These are phyloP conservation scores for Argyra leucocephala DNA, from an alignment of 2,888 invertebrate genomes.

Conservation along the genomic window DNA sequence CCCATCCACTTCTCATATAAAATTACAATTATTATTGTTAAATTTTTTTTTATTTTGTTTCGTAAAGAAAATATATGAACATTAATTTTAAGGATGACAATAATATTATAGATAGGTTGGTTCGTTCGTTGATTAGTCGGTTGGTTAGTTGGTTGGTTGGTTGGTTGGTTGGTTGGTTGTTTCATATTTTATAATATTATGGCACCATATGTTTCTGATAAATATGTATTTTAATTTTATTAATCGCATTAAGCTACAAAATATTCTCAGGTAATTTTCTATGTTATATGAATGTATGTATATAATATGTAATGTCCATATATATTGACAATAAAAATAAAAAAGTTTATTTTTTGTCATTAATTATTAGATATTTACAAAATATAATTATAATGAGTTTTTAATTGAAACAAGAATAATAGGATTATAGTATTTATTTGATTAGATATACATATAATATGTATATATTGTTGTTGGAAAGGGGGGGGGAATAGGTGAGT, in stretches of 20 bases:
- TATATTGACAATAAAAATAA: no score
- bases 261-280: neutral
- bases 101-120: neutral
- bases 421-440: neutral
- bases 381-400: conserved; percentile 2
- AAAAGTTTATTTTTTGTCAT: neutral
- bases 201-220: neutral
- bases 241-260: neutral
- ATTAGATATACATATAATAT: neutral
- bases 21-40: no score
- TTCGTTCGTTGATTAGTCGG: no score
- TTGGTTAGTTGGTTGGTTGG: neutral
- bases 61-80: neutral
- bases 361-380: neutral
- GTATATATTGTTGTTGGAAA: no score
- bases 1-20: no score
- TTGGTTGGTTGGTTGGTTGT: no score
- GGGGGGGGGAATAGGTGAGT: no score
- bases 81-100: neutral
- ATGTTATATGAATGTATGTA: no score
- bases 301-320: no score
- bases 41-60: no score
- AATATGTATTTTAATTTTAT: neutral
- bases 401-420: neutral
- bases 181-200: neutral